These are phyloP conservation scores for Dendroctonus valens DNA, from an alignment of 1,140 invertebrate species.

Conservation along the genomic window DNA sequence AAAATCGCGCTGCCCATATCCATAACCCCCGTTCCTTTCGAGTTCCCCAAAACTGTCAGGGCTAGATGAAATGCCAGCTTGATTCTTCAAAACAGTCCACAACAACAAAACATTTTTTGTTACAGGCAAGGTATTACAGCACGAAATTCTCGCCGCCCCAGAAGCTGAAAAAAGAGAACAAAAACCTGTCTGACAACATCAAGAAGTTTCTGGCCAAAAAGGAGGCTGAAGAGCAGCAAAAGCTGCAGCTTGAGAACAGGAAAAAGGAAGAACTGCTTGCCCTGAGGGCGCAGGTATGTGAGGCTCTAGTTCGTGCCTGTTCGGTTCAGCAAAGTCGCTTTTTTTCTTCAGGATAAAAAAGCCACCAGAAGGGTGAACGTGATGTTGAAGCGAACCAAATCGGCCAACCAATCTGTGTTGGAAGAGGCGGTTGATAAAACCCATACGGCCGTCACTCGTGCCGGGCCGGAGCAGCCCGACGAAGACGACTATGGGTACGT, in stretches of 20 bases:
- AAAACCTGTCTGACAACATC: slow-evolving; percentile 70
- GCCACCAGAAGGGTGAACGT: slow-evolving; percentile 59
- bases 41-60: too few relatives aligned
- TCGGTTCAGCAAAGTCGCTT: too few relatives aligned
- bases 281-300: slow-evolving; percentile 66
- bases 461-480: slow-evolving; percentile 74
- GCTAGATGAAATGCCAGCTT: too few relatives aligned
- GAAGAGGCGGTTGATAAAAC: slow-evolving; percentile 76
- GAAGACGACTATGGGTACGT: slow-evolving; percentile 90
- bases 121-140: slow-evolving; percentile 63
- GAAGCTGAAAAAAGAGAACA: slow-evolving; percentile 68
- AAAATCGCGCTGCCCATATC: too few relatives aligned
- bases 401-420: slow-evolving; percentile 82
- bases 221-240: slow-evolving; percentile 73
- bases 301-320: background rate
- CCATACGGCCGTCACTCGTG: slow-evolving; percentile 71
- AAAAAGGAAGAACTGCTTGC: slow-evolving; percentile 67
- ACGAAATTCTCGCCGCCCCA: slow-evolving; percentile 80
- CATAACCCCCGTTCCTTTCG: too few relatives aligned
- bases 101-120: slow-evolving; percentile 14
- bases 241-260: slow-evolving; percentile 61
- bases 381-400: slow-evolving; percentile 78
- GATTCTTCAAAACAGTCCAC: too few relatives aligned
- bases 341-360: slow-evolving; percentile 54
- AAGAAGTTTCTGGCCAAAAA: slow-evolving; percentile 79